A percentile compares a stretch with the other conserved stretches of the same genome.
Evolutionary conservation across 2,113 vertebrate genomes (phyloP).

Genomic region (Arvicanthis niloticus): DNA sequence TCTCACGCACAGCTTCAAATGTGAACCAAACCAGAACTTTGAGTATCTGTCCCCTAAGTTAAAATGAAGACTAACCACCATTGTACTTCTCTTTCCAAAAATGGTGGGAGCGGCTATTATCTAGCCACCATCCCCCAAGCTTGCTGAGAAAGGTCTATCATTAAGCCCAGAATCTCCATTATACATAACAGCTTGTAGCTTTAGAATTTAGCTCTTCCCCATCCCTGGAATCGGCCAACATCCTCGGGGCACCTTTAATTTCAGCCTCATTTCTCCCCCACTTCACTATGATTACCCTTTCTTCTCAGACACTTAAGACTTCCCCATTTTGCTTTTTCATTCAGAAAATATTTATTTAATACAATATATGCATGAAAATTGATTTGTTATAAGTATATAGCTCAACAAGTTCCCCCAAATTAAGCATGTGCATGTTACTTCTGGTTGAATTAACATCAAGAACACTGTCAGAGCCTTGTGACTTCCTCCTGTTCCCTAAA

Average conservation of each 20-base stretch:
- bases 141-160: neutral
- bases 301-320: neutral
- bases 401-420: neutral
- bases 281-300: neutral
- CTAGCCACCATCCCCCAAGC: neutral
- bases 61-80: neutral
- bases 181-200: neutral
- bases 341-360: conserved; percentile 4
- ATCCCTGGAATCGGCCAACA: neutral
- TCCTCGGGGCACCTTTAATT: neutral
- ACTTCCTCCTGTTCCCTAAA: too few relatives aligned
- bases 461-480: neutral
- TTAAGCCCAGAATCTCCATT: neutral
- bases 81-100: neutral
- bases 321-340: neutral
- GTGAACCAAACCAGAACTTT: conserved; percentile 2
- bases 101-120: neutral
- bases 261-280: neutral
- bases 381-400: neutral
- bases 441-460: neutral
- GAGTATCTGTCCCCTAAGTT: neutral
- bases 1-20: neutral
- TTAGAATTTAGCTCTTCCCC: neutral
- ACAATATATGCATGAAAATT: neutral
- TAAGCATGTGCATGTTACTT: neutral